A percentile compares a stretch with the other conserved stretches of the same genome.
These are phyloP conservation scores for Schizaphis graminum DNA, from an alignment of 2,888 invertebrate genomes.

Conservation along the genomic window DNA sequence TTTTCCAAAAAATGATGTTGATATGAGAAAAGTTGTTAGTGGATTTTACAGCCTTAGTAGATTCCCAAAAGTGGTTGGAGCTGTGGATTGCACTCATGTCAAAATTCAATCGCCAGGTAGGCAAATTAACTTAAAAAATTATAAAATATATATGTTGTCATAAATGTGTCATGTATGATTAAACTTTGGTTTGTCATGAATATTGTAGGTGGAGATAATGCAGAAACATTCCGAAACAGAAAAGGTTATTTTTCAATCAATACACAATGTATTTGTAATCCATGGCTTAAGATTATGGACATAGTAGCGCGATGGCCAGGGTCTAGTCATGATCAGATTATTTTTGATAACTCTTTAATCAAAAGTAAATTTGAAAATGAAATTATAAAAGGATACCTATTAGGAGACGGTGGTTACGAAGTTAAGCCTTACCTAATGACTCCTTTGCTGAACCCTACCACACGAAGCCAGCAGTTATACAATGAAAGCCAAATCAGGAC, in stretches of 20 bases:
- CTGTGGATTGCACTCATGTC: not conserved
- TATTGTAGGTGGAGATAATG: not conserved
- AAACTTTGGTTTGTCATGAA: not conserved
- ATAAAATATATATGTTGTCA: not conserved
- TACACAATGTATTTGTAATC: not conserved
- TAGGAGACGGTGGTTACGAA: slow-evolving; percentile 22
- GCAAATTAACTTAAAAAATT: not conserved
- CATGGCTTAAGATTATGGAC: not conserved
- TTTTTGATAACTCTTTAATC: not conserved
- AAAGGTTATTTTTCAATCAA: slow-evolving; percentile 16
- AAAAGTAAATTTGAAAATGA: not conserved
- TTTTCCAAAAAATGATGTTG: not conserved
- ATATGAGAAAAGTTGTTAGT: not conserved
- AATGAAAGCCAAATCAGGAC: slow-evolving; percentile 22
- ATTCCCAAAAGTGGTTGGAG: slow-evolving; percentile 12
- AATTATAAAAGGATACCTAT: not conserved
- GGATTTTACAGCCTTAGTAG: slow-evolving; percentile 8
- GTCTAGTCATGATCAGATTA: not conserved
- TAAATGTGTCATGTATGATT: not conserved
- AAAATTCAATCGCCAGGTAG: slow-evolving; percentile 15
- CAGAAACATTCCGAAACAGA: not conserved
- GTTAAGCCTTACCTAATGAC: slow-evolving; percentile 27
- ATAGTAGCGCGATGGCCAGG: slow-evolving; percentile 15
- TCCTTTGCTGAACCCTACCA: not conserved
- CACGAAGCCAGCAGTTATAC: not conserved